A percentile compares a stretch with the other conserved stretches of the same genome.
These are phyloP conservation scores for Phragmatobia fuliginosa DNA, from an alignment of 2,888 invertebrate genomes.

Conservation along the genomic window DNA sequence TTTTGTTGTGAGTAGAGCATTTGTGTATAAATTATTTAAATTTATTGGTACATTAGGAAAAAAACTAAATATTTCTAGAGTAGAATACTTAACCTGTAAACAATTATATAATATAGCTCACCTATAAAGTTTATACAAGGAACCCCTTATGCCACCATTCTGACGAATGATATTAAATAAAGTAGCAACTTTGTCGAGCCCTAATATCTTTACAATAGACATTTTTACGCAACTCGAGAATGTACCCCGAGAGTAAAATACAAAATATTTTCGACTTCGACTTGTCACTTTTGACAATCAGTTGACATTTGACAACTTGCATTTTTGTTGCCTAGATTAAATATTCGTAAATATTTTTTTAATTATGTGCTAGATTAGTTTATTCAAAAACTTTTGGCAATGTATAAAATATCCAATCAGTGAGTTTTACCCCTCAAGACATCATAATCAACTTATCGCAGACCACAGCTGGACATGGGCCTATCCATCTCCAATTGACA, in stretches of 20 bases:
- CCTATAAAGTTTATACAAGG: constrained; percentile 91
- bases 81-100: constrained; percentile 58
- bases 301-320: not conserved
- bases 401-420: no score
- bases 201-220: constrained; percentile 89
- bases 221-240: constrained; percentile 52
- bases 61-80: not conserved
- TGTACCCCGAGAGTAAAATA: not conserved
- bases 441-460: no score
- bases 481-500: no score
- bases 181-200: constrained; percentile 90
- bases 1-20: not conserved
- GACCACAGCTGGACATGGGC: no score
- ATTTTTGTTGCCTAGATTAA: not conserved
- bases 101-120: constrained; percentile 82
- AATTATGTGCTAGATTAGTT: no score
- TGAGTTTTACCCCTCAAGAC: no score
- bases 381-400: no score
- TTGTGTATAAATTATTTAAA: not conserved
- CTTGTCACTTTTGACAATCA: constrained; percentile 29
- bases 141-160: constrained; percentile 90
- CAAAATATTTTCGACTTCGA: constrained; percentile 30
- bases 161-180: constrained; percentile 89
- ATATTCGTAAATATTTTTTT: no score
- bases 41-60: not conserved